Evolutionary conservation across 2,113 vertebrate genomes (phyloP), one percentile per base, ranked within the genome.

Genomic region (Cephalopterus ornatus): DNA sequence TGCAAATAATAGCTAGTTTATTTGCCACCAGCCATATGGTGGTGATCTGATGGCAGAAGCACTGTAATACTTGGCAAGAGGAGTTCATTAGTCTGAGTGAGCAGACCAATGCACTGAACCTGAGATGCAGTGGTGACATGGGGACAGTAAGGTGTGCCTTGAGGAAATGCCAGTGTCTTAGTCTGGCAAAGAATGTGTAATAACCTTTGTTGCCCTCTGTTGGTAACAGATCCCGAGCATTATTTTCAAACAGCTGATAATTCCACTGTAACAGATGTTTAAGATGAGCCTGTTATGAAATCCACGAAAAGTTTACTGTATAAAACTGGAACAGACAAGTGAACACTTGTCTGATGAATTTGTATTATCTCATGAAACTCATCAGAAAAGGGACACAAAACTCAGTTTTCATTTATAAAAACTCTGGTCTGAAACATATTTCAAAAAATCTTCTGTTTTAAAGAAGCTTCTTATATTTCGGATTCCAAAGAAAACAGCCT

Each of bases 1-100:
- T 97, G 97, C 95, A 98, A 98, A 98, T 98, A 98, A 98, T 95
- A 94, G 88, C 92, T 93, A 86, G 84, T 93, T 97, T 97, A 97
- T 96, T 98, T 97, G 86, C 93, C 86, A 96, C 52, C 89, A 97
- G 94, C 95, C 95, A 89, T 97, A 97, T 97, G 95, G 75, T 95
- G 89, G 71, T 71, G 85, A 85, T 95, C 76, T 93, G 89, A 74
- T 20, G 50, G 68, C 82, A 52, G 53, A 56, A 30, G 35, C 44
- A 84, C 59, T n/a, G 6, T 74, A 89, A 89, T 78, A 59, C 47
- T 92, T 72, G 83, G 14, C 61, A 89, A 93, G 68, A 12, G 35
- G 82, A 73, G 44, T 70, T 93, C 52, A 61, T 86, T 62, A 44
- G 21, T 78, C 91, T 85, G 89, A 86, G 71, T 47, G 67, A 76